Base-by-base conservation (phyloP, 2,797 vertebrate species). In the Semotilus atromaculatus region DNA sequence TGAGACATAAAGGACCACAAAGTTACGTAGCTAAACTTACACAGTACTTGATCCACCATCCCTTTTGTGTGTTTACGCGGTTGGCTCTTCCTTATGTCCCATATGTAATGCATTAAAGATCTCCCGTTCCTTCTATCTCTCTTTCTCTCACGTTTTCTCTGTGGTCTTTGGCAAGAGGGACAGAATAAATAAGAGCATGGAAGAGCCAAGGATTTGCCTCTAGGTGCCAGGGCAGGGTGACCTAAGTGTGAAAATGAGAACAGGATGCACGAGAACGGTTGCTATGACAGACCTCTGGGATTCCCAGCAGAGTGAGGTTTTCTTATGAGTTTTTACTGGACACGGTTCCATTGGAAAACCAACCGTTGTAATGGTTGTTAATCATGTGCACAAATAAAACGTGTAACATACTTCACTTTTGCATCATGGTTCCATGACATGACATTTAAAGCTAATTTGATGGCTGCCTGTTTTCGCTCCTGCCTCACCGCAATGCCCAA, bases 231-330 rank as follows among this genome's bases (percentile, higher is more conserved):
- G 88, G 43, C 53, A 87, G 85, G 86, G 81, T 90, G 89, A 89
- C 79, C 83, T 90, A 89, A 90, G 89, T 90, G 89, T 84, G 88
- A 89, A 88, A 87, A 78, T 72, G 31, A 88, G 81, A 88, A 77
- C 84, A 86, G 81, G 84, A 88, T 82, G 58, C 48, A 58, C 29
- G 76, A 75, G 55, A 87, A 72, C 48, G 38, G 79, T 55, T 76
- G 82, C 83, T 75, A 77, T 78, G 83, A 84, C 62, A 81, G 86
- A 34, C 86, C 83, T 81, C 74, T 82, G 87, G 83, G 85, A 83
- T 90, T 89, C 79, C 83, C 84, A 70, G 78, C 72, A 75, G 81
- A 82, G 81, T 87, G 78, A 81, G 79, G 48, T 73, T 87, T 83
- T 81, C 86, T 87, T 87, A 84, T 83, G 80, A 83, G 85, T 85